Percentiles rank a stretch among this genome's conserved stretches.
Conservation (phyloP, 2,888 invertebrate genomes). For the Aspidiotus destructor region DNA sequence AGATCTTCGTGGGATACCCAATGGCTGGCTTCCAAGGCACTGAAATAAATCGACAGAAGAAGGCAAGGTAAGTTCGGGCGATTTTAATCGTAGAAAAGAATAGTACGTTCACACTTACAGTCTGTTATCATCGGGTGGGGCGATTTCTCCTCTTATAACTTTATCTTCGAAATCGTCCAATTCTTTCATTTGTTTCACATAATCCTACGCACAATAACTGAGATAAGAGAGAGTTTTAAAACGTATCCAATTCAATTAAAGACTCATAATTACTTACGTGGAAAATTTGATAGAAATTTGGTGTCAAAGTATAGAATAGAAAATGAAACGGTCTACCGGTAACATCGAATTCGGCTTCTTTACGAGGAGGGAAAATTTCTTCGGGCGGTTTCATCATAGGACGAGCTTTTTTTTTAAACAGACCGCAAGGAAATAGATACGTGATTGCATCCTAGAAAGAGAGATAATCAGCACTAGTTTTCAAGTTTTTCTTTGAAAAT, state of each 20-base stretch:
- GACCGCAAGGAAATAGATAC: conserved; percentile 92
- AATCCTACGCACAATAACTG: conserved; percentile 47
- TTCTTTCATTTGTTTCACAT: conserved; percentile 57
- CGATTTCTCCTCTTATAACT: conserved; percentile 49
- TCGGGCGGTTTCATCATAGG: conserved; percentile 86
- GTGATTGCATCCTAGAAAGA: conserved; percentile 64
- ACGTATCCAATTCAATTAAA: too few relatives aligned
- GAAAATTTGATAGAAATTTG: conserved; percentile 72
- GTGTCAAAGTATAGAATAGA: conserved; percentile 82
- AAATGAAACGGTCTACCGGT: conserved; percentile 82
- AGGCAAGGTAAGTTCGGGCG: too few relatives aligned
- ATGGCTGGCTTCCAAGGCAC: background rate
- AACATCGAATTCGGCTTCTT: conserved; percentile 82
- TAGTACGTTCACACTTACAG: too few relatives aligned
- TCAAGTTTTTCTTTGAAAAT: too few relatives aligned
- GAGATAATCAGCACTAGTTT: too few relatives aligned
- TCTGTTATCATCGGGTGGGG: background rate
- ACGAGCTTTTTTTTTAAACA: conserved; percentile 72
- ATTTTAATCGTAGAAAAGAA: too few relatives aligned
- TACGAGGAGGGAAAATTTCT: conserved; percentile 70
- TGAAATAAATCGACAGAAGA: background rate
- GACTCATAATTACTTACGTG: conserved; percentile 52
- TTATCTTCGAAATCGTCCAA: conserved; percentile 61
- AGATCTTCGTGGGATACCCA: background rate
- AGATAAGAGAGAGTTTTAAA: conserved; percentile 9